Conservation (phyloP, 1,140 invertebrate genomes). For the Laupala kohalensis region DNA sequence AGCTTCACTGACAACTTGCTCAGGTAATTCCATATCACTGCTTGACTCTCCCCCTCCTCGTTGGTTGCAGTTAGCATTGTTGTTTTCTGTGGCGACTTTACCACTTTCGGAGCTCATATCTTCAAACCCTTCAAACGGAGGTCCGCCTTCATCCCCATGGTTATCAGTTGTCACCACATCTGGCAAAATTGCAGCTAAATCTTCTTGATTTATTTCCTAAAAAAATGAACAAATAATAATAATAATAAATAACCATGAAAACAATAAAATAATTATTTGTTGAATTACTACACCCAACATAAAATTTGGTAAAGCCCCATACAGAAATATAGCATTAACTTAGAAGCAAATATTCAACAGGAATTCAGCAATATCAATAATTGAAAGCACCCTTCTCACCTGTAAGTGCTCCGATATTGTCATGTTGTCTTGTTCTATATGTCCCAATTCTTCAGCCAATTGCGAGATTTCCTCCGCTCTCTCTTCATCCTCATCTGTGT, state of each 20-base stretch:
- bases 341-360: neutral
- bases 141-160: slow-evolving; percentile 35
- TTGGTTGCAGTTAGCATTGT: neutral
- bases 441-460: slow-evolving; percentile 18
- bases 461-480: slow-evolving; percentile 17
- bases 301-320: neutral
- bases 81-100: slow-evolving; percentile 4
- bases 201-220: slow-evolving; percentile 50
- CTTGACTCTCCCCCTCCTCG: slow-evolving; percentile 31
- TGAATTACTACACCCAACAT: neutral
- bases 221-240: neutral
- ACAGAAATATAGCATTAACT: neutral
- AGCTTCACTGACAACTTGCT: slow-evolving; percentile 49
- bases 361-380: neutral
- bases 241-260: neutral
- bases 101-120: slow-evolving; percentile 23
- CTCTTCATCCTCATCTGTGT: slow-evolving; percentile 7
- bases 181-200: slow-evolving; percentile 49
- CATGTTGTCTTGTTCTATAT: slow-evolving; percentile 13
- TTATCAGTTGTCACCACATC: slow-evolving; percentile 32
- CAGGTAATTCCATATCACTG: slow-evolving; percentile 52
- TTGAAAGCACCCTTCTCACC: slow-evolving; percentile 9
- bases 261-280: neutral
- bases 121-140: slow-evolving; percentile 46
- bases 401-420: slow-evolving; percentile 20